Conservation (phyloP, 2,888 invertebrate genomes). For the Linyphia triangularis region DNA sequence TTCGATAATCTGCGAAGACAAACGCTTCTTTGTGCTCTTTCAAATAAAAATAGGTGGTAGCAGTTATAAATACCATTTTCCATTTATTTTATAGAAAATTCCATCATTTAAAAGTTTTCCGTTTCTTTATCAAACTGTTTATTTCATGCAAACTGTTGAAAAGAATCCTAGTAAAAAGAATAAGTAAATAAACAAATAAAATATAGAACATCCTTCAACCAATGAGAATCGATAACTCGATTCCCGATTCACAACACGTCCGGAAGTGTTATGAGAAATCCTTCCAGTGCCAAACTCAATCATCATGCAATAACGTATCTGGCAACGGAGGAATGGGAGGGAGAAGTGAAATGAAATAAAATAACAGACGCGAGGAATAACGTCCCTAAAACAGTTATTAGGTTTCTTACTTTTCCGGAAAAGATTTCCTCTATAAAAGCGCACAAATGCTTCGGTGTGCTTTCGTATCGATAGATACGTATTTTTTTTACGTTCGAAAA, state of each 20-base stretch:
- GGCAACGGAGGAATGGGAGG: not conserved
- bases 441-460: not conserved
- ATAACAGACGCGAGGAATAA: conserved; percentile 31
- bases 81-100: too few relatives aligned
- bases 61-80: too few relatives aligned
- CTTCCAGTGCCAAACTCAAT: conserved; percentile 59
- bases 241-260: conserved; percentile 51
- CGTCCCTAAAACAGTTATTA: conserved; percentile 60
- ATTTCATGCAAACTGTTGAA: not conserved
- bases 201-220: not conserved
- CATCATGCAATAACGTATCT: conserved; percentile 56
- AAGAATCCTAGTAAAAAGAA: not conserved
- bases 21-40: too few relatives aligned
- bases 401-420: conserved; percentile 49
- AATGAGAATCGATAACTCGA: conserved; percentile 45
- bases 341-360: conserved; percentile 32
- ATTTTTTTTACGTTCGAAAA: conserved; percentile 6
- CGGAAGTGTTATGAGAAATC: conserved; percentile 59
- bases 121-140: not conserved
- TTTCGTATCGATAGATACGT: not conserved
- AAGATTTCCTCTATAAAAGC: conserved; percentile 30
- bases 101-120: too few relatives aligned
- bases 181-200: not conserved
- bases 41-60: too few relatives aligned
- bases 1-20: too few relatives aligned